phyloP scores from a whole-genome alignment of 2,888 invertebrate genomes.

The Drosophila phalerata region DNA sequence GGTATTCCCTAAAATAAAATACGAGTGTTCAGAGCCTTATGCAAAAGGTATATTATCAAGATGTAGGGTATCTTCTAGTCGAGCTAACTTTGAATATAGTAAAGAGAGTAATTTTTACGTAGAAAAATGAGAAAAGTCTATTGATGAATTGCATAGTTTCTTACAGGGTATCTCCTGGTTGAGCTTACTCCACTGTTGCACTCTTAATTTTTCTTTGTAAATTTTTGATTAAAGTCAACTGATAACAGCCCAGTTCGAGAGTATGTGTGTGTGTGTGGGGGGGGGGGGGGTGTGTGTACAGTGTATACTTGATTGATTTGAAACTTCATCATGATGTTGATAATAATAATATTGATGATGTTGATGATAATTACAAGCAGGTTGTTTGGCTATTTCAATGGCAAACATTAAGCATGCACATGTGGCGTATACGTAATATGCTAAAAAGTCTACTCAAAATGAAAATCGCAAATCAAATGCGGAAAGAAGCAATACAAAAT shows the following conservation, averaged over 20 bases:
- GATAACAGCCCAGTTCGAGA: constrained; percentile 3
- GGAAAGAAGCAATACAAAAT: constrained; percentile 64
- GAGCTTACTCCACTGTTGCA: neutral
- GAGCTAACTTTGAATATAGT: too few species aligned
- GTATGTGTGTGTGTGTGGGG: neutral
- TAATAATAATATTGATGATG: constrained; percentile 12
- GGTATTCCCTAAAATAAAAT: too few species aligned
- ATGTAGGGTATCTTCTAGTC: neutral
- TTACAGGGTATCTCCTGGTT: neutral
- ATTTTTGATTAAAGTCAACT: constrained; percentile 6
- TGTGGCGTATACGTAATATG: constrained; percentile 54
- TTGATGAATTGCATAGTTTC: neutral
- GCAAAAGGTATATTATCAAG: too few species aligned
- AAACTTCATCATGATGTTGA: constrained; percentile 1
- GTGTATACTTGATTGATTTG: constrained; percentile 23
- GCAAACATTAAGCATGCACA: constrained; percentile 16
- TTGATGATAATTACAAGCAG: constrained; percentile 20
- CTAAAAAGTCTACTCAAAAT: constrained; percentile 7
- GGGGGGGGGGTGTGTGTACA: neutral
- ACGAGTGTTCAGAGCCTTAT: too few species aligned
- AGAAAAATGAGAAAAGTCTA: neutral
- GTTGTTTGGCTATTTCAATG: constrained; percentile 19
- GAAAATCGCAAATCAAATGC: constrained; percentile 54
- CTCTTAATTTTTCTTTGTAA: neutral
- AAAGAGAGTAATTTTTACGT: neutral